phyloP scores from a whole-genome alignment of 2,888 invertebrate species.

The Schizaphis graminum region DNA sequence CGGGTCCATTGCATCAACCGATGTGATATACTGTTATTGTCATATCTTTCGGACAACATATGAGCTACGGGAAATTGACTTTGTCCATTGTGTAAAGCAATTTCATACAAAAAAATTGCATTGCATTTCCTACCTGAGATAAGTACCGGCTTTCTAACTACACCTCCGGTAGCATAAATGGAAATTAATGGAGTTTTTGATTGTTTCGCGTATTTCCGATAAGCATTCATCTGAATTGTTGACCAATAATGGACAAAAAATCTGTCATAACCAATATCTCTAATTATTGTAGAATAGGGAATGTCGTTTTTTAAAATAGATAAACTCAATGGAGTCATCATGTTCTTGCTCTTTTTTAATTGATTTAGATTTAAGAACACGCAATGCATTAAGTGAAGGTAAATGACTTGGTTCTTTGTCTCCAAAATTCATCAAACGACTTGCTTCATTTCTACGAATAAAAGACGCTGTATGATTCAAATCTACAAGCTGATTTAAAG shows the following conservation, averaged over 20 bases:
- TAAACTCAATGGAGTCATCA: slow-evolving; percentile 9
- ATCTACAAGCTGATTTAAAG: not conserved
- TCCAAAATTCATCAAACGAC: not conserved
- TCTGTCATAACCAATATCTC: slow-evolving; percentile 15
- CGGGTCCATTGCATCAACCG: slow-evolving; percentile 8
- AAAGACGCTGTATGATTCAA: not conserved
- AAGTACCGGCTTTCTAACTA: not conserved
- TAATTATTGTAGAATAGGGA: not conserved
- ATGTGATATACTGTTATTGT: slow-evolving; percentile 33
- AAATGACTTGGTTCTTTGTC: not conserved
- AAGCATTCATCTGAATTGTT: not conserved
- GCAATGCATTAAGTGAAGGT: not conserved
- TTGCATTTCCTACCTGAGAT: not conserved
- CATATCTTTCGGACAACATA: slow-evolving; percentile 39
- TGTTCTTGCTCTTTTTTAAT: not conserved
- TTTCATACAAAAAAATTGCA: slow-evolving; percentile 16
- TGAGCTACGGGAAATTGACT: slow-evolving; percentile 23
- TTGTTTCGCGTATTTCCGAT: slow-evolving; percentile 1
- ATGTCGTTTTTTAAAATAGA: not conserved
- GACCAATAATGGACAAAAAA: slow-evolving; percentile 29
- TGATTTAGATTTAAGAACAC: not conserved
- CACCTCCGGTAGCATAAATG: not conserved
- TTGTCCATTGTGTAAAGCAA: not conserved
- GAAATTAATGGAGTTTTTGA: not conserved
- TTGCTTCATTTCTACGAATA: not conserved